These are phyloP conservation scores for Myripristis jacobus DNA, from an alignment of 2,797 vertebrate genomes.

Conservation along the genomic window DNA sequence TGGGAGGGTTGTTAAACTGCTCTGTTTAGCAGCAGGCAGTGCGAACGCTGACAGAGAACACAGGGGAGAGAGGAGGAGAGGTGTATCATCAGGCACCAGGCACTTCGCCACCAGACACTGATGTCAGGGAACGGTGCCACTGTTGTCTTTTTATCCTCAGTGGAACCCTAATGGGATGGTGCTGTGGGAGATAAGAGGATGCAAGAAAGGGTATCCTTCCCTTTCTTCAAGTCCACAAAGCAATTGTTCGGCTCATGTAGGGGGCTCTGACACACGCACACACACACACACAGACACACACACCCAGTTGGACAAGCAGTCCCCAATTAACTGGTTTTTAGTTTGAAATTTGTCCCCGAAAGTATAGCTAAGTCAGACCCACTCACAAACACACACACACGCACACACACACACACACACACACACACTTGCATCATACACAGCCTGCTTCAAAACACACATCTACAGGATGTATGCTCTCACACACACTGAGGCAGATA, in stretches of 20 bases:
- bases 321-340: too few relatives aligned
- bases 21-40: slow-evolving; percentile 78
- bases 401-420: too few relatives aligned
- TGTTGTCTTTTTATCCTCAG: slow-evolving; percentile 56
- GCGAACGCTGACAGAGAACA: slow-evolving; percentile 57
- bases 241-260: neutral
- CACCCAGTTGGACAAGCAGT: neutral
- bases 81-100: slow-evolving; percentile 49
- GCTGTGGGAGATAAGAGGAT: slow-evolving; percentile 39
- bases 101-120: slow-evolving; percentile 26
- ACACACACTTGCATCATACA: too few relatives aligned
- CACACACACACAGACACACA: neutral
- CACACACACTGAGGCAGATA: too few relatives aligned
- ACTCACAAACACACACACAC: too few relatives aligned
- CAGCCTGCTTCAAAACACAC: too few relatives aligned
- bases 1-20: slow-evolving; percentile 76
- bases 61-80: slow-evolving; percentile 52
- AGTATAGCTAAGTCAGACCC: too few relatives aligned
- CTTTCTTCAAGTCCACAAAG: slow-evolving; percentile 2
- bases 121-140: slow-evolving; percentile 40
- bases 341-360: too few relatives aligned
- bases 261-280: neutral
- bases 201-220: neutral
- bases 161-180: slow-evolving; percentile 41
- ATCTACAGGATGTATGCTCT: too few relatives aligned